These are phyloP conservation scores for Ochropacha duplaris DNA, from an alignment of 2,888 invertebrate species.

Conservation along the genomic window DNA sequence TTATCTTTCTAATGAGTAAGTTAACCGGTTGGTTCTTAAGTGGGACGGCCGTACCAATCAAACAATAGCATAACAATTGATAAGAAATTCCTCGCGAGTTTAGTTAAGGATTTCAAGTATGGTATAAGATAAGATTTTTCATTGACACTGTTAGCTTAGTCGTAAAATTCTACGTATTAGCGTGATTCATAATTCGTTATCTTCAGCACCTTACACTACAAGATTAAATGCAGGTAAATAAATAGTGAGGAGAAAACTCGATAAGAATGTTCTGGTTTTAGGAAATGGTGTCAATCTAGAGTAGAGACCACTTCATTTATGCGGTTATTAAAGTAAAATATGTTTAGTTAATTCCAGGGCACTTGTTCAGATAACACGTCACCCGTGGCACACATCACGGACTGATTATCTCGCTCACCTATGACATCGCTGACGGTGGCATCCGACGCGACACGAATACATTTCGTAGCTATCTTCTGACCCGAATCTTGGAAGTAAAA, in stretches of 20 bases:
- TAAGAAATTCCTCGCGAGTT: too few relatives aligned
- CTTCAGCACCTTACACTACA: neutral
- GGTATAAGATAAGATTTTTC: neutral
- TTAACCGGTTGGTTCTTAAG: too few relatives aligned
- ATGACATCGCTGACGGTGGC: slow-evolving; percentile 98
- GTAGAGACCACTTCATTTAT: too few relatives aligned
- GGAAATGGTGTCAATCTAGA: neutral
- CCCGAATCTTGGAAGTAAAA: slow-evolving; percentile 99
- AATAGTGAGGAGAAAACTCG: neutral
- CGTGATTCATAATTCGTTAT: neutral
- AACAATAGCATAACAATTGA: too few relatives aligned
- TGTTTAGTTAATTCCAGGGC: neutral
- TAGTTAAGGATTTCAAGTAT: neutral
- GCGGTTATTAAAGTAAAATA: neutral
- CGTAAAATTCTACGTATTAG: neutral
- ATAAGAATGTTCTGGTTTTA: neutral
- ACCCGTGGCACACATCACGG: neutral
- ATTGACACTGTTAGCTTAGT: neutral
- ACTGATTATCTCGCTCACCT: slow-evolving; percentile 70
- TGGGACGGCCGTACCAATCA: too few relatives aligned
- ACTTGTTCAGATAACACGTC: neutral
- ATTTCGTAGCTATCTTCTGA: slow-evolving; percentile 99
- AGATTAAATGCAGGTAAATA: neutral
- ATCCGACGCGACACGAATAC: slow-evolving; percentile 98
- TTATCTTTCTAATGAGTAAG: neutral